Percentiles rank a stretch among this genome's conserved stretches.
phyloP scores from a whole-genome alignment of 2,113 vertebrate species.

The Dicerorhinus sumatrensis region DNA sequence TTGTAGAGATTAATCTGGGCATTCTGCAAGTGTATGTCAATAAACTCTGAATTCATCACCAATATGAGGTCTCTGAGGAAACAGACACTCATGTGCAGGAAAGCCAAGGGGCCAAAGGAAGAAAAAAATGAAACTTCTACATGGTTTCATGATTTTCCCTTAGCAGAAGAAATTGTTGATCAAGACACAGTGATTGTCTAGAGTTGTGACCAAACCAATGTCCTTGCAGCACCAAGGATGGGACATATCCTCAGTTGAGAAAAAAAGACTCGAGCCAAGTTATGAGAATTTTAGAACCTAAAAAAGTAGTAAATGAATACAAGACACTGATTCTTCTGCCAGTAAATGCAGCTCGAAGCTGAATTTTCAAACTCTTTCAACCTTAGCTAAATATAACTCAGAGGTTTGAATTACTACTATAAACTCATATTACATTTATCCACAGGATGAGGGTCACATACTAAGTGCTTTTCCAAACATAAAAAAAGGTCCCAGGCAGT shows the following conservation, averaged over 20 bases:
- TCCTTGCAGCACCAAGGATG: neutral
- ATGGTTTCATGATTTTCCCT: neutral
- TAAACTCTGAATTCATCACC: neutral
- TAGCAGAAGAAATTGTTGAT: neutral
- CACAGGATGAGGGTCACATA: slow-evolving; percentile 64
- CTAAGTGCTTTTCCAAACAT: slow-evolving; percentile 58
- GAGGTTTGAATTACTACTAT: slow-evolving; percentile 65
- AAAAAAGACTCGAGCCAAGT: neutral
- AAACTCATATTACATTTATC: slow-evolving; percentile 64
- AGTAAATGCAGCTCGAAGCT: slow-evolving; percentile 68
- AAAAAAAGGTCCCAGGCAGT: slow-evolving; percentile 1
- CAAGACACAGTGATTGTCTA: neutral
- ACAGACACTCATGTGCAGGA: neutral
- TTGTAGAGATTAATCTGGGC: neutral
- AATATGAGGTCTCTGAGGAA: neutral
- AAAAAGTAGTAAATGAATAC: slow-evolving; percentile 38
- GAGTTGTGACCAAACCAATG: neutral
- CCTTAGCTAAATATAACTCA: slow-evolving; percentile 66
- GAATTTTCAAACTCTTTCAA: slow-evolving; percentile 71
- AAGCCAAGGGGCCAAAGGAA: neutral
- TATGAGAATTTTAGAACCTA: neutral
- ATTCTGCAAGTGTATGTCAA: neutral
- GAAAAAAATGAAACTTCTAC: neutral
- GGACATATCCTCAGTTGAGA: neutral
- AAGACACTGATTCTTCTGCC: slow-evolving; percentile 33